phyloP scores from a whole-genome alignment of 2,113 vertebrate species.

The Muscicapa adusta region DNA sequence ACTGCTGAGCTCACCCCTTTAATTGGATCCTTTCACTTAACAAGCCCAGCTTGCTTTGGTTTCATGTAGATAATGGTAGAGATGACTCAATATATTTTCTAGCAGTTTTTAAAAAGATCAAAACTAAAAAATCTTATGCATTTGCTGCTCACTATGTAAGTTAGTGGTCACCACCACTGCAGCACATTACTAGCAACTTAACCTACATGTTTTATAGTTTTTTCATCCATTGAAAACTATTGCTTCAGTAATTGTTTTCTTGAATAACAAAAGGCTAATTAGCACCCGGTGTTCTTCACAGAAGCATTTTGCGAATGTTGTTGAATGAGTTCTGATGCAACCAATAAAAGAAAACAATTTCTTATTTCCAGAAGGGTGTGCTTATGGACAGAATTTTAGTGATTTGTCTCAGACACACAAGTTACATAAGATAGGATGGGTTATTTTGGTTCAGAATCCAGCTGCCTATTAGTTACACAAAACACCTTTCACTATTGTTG shows the following conservation, averaged over 20 bases:
- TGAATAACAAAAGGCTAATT: neutral
- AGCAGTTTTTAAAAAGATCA: fast-evolving
- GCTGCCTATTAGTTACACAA: neutral
- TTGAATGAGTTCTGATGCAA: neutral
- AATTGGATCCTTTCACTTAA: neutral
- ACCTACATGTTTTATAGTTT: neutral
- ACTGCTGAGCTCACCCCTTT: neutral
- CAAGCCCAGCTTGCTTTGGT: neutral
- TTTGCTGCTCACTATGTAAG: fast-evolving
- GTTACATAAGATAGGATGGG: neutral
- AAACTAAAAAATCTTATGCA: neutral
- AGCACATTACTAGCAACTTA: neutral
- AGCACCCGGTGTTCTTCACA: neutral
- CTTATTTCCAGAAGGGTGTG: neutral
- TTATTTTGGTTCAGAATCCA: neutral
- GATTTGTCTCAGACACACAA: neutral
- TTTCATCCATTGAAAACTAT: neutral
- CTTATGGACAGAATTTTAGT: neutral
- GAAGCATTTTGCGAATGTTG: neutral
- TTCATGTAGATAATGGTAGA: neutral
- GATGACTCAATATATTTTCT: neutral
- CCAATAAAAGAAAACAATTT: neutral
- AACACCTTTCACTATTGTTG: neutral
- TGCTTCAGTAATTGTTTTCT: neutral
- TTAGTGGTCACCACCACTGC: neutral